Percentiles rank a stretch among this genome's conserved stretches.
These are phyloP conservation scores for Arizona elegans DNA, from an alignment of 2,113 vertebrate species.

Conservation along the genomic window DNA sequence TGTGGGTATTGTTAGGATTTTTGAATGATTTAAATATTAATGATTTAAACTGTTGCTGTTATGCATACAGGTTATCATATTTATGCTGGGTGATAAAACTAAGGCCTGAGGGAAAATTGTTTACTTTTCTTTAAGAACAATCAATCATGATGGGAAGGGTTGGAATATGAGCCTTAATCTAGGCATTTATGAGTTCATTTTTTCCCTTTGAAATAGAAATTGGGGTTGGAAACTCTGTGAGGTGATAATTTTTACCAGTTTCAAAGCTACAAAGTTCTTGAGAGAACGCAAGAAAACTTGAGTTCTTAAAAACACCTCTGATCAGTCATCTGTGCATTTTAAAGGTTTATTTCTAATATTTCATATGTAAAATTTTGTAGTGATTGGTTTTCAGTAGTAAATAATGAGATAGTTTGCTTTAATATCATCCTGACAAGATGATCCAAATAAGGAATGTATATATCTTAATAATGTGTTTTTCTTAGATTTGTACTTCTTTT, in stretches of 20 bases:
- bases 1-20: conserved; percentile 2
- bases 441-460: neutral
- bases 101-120: neutral
- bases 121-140: conserved; percentile 22
- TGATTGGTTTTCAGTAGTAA: neutral
- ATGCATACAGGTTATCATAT: neutral
- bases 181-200: neutral
- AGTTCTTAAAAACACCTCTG: neutral
- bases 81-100: neutral
- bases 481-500: neutral
- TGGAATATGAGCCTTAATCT: neutral
- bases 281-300: neutral
- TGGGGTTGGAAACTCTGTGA: conserved; percentile 12
- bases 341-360: conserved; percentile 1
- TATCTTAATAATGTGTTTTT: neutral
- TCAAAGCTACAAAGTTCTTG: neutral
- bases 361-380: conserved; percentile 2
- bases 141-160: neutral
- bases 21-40: neutral
- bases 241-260: conserved; percentile 14
- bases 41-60: neutral
- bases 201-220: neutral
- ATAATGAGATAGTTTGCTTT: neutral
- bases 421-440: neutral
- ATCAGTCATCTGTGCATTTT: conserved; percentile 9